Evolutionary conservation across 1,140 invertebrate species (phyloP).

Genomic region (Papilio aristodemus): DNA sequence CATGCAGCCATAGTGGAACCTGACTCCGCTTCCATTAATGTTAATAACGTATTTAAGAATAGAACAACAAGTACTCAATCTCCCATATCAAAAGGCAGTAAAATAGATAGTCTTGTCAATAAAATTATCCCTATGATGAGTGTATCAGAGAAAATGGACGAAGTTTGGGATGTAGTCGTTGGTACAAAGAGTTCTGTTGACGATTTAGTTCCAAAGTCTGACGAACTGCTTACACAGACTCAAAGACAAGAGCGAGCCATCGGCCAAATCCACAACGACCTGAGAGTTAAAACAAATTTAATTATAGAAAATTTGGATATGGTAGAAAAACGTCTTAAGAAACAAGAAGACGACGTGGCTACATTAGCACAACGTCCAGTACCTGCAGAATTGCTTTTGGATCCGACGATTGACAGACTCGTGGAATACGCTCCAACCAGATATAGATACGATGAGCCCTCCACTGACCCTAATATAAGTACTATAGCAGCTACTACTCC

Average conservation of each 20-base stretch:
- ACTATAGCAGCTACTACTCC: constrained; percentile 67
- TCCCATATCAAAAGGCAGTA: constrained; percentile 83
- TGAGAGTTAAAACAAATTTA: constrained; percentile 90
- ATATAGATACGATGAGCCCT: constrained; percentile 74
- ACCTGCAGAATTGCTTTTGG: constrained; percentile 86
- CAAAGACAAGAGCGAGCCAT: constrained; percentile 93
- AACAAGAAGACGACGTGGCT: constrained; percentile 89
- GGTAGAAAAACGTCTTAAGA: constrained; percentile 90
- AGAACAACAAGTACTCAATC: constrained; percentile 80
- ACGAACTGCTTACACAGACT: constrained; percentile 91
- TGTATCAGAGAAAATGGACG: constrained; percentile 94
- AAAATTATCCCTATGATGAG: constrained; percentile 90
- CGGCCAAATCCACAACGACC: constrained; percentile 91
- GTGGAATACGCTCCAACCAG: constrained; percentile 88
- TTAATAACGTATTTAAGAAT: constrained; percentile 76
- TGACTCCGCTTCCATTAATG: constrained; percentile 75
- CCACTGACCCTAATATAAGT: constrained; percentile 68
- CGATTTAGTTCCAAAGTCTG: constrained; percentile 90
- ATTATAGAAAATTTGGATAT: constrained; percentile 93
- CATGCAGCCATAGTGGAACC: constrained; percentile 89
- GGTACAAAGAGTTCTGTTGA: constrained; percentile 92
- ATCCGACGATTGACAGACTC: constrained; percentile 88
- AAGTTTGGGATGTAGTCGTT: constrained; percentile 93
- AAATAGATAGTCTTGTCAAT: constrained; percentile 88
- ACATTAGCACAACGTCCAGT: constrained; percentile 86